These are phyloP conservation scores for Macrosteles quadrilineatus DNA, from an alignment of 1,140 invertebrate species.

Conservation along the genomic window DNA sequence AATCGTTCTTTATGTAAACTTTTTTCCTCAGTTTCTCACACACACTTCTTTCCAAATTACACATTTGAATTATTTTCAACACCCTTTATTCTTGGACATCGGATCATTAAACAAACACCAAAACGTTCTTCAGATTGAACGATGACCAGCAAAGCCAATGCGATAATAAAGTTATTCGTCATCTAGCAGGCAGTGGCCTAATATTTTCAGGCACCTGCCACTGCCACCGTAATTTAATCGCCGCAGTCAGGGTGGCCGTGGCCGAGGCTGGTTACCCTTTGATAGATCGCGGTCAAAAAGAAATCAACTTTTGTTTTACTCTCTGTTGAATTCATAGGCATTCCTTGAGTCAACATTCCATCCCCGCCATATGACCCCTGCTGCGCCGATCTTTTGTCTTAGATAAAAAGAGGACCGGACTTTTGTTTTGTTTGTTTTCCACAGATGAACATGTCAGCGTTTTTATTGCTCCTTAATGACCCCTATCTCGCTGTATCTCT, in stretches of 20 bases:
- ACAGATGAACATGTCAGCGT: neutral
- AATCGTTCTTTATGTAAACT: too few species aligned
- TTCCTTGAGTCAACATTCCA: neutral
- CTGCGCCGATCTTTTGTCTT: slow-evolving; percentile 1
- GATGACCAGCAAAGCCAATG: too few species aligned
- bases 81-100: too few species aligned
- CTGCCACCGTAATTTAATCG: slow-evolving; percentile 8
- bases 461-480: neutral
- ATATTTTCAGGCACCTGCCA: slow-evolving; percentile 13
- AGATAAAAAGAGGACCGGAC: neutral
- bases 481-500: neutral
- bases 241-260: slow-evolving; percentile 12
- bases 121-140: too few species aligned
- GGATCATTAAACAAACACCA: too few species aligned
- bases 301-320: slow-evolving; percentile 5
- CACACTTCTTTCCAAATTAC: too few species aligned
- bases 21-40: too few species aligned
- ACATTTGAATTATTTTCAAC: too few species aligned
- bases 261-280: neutral
- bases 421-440: slow-evolving; percentile 12
- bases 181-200: too few species aligned
- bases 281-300: neutral
- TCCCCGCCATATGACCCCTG: neutral
- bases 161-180: too few species aligned
- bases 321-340: neutral